Conservation (phyloP, 2,797 vertebrate species). For the Myotis vivesi region DNA sequence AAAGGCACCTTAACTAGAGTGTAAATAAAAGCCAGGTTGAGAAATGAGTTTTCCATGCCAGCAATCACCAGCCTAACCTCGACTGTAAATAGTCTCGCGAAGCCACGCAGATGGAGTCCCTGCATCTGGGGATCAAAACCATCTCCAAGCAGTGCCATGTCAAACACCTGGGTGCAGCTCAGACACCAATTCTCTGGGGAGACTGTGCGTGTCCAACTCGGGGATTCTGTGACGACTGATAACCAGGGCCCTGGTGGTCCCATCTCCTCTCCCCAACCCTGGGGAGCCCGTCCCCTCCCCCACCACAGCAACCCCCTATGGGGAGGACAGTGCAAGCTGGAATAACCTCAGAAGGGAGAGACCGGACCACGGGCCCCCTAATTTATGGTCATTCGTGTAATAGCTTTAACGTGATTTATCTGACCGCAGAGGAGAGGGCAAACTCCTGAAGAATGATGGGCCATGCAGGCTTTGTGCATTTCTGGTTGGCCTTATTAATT, state of each 20-base stretch:
- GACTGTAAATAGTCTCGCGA: constrained; percentile 81
- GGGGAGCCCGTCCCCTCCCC: neutral
- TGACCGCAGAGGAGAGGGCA: constrained; percentile 81
- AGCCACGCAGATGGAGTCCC: constrained; percentile 83
- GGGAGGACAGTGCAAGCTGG: constrained; percentile 29
- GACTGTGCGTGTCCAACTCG: constrained; percentile 57
- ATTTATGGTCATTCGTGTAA: constrained; percentile 86
- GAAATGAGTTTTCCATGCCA: constrained; percentile 87
- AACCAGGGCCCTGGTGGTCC: neutral
- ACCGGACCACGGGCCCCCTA: constrained; percentile 73
- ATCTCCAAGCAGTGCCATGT: constrained; percentile 74
- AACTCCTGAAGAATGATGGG: constrained; percentile 83
- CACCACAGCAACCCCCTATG: too few species aligned
- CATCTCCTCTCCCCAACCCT: neutral
- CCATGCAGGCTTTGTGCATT: constrained; percentile 73
- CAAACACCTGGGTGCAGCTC: constrained; percentile 82
- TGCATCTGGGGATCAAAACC: constrained; percentile 82
- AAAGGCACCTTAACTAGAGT: constrained; percentile 86
- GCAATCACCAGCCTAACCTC: constrained; percentile 83
- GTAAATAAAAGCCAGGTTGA: constrained; percentile 86
- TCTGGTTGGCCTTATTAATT: constrained; percentile 83
- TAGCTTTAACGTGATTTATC: constrained; percentile 88
- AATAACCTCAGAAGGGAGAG: constrained; percentile 79
- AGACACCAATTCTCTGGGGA: neutral
- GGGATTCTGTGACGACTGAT: constrained; percentile 70